Conservation (phyloP, 2,113 vertebrate genomes). For the Potamarius usumacintae region DNA sequence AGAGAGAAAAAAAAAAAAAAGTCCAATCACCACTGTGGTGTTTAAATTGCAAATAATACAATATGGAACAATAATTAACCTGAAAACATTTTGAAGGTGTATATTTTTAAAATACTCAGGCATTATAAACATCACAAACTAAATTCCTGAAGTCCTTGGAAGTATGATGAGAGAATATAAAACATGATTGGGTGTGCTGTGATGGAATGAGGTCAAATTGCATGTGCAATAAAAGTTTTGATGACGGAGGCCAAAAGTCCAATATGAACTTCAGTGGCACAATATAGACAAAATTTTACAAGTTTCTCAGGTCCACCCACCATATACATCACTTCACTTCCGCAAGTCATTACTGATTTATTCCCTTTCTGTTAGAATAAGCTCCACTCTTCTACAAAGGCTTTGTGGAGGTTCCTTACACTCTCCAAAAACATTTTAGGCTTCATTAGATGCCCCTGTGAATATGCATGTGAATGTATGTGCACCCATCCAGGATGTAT, state of each 20-base stretch:
- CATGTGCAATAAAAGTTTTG: background rate
- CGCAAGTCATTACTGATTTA: background rate
- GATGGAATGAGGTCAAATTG: background rate
- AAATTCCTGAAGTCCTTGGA: background rate
- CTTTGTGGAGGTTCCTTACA: background rate
- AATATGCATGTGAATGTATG: background rate
- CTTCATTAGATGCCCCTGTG: background rate
- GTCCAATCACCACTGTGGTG: background rate
- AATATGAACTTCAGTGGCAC: background rate
- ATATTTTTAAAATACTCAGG: background rate
- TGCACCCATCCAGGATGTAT: background rate
- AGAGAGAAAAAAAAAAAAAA: background rate
- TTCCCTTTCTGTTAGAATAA: background rate
- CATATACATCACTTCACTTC: background rate
- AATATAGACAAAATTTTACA: background rate
- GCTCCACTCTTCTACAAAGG: background rate
- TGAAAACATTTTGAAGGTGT: background rate
- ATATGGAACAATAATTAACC: background rate
- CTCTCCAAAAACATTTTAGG: background rate
- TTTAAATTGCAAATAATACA: background rate
- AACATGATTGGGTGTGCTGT: background rate
- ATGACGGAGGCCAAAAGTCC: background rate
- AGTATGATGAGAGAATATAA: background rate
- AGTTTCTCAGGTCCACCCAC: background rate
- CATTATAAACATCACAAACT: background rate